Evolutionary conservation across 2,888 invertebrate genomes (phyloP), one percentile per base, ranked within the genome.

Genomic region (Acleris literana): DNA sequence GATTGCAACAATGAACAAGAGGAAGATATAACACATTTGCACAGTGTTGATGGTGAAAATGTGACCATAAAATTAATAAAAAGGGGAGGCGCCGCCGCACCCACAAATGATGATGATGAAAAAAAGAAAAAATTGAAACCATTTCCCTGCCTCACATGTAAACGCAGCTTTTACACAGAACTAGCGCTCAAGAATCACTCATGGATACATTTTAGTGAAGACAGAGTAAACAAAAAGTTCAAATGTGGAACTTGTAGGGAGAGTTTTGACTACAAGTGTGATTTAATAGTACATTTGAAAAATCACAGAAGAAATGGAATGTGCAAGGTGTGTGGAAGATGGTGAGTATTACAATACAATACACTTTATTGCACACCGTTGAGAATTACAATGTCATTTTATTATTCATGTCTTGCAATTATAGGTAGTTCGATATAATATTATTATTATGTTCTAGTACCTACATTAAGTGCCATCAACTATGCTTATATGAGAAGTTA

Each of bases 261-360:
- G 80, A 85, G 84, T 53, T 95, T 95, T 80, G 93, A 94, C 39
- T 94, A 93, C 16, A 95, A 95, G 84, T 93, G 92, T 70, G 94
- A 95, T 78, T 85, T 95, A 54, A 93, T 95, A 78, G 89, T 93
- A 58, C 95, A 95, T 83, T 82, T 95, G 69, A 95, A 95, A 80
- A 92, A 93, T 29, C 95, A 95, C 79, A 90, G 93, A 76, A 93
- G 93, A 68, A 93, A 93, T 78, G 94, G 94, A 70, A 92, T 94
- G 79, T 95, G 95, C 76, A 93, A 94, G 77, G 90, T 94, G 72
- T 95, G 95, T 84, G 94, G 95, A 69, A 88, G 95, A 89, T 92
- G 94, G 95, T 95, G 85, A 94, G 94, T 93, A 73, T 46, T 11
- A 39, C 33, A 33, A 33, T 3, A 3, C 9, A 33, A 33, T 3